A percentile compares a stretch with the other conserved stretches of the same genome.
phyloP scores from a whole-genome alignment of 1,140 invertebrate species.

The Aleiodes sp. region DNA sequence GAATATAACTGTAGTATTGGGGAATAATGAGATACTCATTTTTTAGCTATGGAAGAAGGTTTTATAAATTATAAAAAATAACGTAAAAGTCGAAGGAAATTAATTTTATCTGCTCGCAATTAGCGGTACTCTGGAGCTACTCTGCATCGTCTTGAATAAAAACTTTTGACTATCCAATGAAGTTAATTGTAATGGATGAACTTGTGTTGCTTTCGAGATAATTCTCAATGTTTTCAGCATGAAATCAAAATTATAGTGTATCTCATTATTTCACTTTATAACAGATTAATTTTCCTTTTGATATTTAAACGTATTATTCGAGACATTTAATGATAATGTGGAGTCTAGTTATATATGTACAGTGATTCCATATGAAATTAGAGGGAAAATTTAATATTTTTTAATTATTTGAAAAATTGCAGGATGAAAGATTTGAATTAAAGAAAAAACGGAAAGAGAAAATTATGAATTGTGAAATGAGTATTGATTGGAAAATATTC shows the following conservation, averaged over 20 bases:
- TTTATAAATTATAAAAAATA: neutral
- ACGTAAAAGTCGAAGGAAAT: neutral
- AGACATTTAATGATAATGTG: neutral
- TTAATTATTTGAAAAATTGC: neutral
- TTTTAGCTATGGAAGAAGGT: neutral
- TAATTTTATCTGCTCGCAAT: too few species aligned
- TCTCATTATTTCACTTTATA: neutral
- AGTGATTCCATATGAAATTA: neutral
- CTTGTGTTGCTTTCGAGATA: neutral
- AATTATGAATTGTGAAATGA: neutral
- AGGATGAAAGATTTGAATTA: too few species aligned
- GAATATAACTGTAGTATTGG: neutral
- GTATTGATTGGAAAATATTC: neutral
- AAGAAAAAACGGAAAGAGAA: too few species aligned
- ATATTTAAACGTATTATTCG: neutral
- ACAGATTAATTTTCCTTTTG: neutral
- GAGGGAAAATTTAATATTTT: neutral
- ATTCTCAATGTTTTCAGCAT: neutral
- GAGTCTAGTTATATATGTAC: slow-evolving; percentile 6
- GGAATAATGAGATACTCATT: neutral
- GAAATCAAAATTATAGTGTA: neutral
- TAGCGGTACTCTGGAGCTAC: too few species aligned
- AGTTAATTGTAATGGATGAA: neutral
- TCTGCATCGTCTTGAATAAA: too few species aligned
- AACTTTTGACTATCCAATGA: too few species aligned